Base-by-base conservation (phyloP, 2,888 invertebrate species). In the Lomographa bimaculata region DNA sequence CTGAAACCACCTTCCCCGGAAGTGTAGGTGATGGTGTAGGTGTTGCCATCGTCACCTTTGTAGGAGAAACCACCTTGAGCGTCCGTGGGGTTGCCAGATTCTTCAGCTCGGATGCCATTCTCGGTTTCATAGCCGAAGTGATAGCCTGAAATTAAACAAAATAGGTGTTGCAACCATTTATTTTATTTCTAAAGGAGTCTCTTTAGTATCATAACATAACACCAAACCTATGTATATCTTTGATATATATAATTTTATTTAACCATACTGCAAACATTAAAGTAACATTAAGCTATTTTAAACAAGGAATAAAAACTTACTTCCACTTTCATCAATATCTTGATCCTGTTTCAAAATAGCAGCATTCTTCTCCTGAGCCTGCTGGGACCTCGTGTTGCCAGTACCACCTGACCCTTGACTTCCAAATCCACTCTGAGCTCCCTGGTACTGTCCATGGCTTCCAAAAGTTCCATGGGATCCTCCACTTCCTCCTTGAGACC, bases 1-100 rank as follows among this genome's bases (percentile, higher is more conserved):
- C 73, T 79, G 66, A 90, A 92, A 2, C 91, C 91, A 46, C 89
- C 91, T 66, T 90, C 91, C 46, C 91, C 91, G 7, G 69, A 89
- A 0, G 86, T 83, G 57, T 90, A 91, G 1, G 81, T 83, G 9
- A 91, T 64, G 5, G 89, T 81, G 68, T 91, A 90, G 0, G 81
- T 79, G 46, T 75, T 71, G 0, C 91, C 92, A 56, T 92, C 91
- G 2, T 91, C 91, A 0, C 91, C 90, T 11, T 89, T 89, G 71
- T 91, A 92, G 0, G 90, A 83, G 63, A 89, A 92, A 0, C 87
- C 85, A 0, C 92, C 92, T 38, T 90, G 83, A 0, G 71, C 72
- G 10, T 75, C 69, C 0, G 39, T 52, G 0, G 68, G 37, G 32
- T 77, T 70, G 0, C 84, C 82, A 1, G 69, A 60, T 44, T 85